A percentile compares a stretch with the other conserved stretches of the same genome.
Conservation (phyloP, 92 coral and sea anemone species). For the Ricordea florida region DNA sequence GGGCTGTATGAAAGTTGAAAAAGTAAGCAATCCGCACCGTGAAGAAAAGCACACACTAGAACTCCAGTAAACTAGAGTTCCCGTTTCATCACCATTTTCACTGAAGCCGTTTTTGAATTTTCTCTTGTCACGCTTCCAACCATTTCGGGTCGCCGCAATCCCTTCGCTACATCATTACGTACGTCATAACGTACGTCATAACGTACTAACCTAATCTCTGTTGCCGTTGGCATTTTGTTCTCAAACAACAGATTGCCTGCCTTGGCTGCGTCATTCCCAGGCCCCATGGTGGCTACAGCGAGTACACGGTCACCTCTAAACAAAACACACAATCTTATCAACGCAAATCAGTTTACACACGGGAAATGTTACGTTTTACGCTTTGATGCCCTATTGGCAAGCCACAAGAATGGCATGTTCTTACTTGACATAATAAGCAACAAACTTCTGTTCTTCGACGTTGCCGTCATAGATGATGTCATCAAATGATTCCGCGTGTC, state of each 20-base stretch:
- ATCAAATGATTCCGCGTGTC: slow-evolving; percentile 93
- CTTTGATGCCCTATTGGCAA: background rate
- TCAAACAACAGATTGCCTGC: slow-evolving; percentile 90
- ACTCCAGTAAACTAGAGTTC: too few relatives aligned
- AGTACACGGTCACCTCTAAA: slow-evolving; percentile 79
- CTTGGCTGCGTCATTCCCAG: slow-evolving; percentile 85
- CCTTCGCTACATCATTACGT: too few relatives aligned
- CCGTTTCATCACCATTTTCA: too few relatives aligned
- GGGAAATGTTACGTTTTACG: too few relatives aligned
- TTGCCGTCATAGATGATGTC: slow-evolving; percentile 85
- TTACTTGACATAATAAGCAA: slow-evolving; percentile 91
- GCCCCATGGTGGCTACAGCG: slow-evolving; percentile 94
- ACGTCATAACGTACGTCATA: background rate
- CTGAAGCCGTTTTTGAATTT: too few relatives aligned
- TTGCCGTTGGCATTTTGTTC: slow-evolving; percentile 77
- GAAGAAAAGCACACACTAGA: too few relatives aligned
- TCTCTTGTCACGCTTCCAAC: too few relatives aligned
- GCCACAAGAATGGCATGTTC: background rate
- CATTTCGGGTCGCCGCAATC: too few relatives aligned
- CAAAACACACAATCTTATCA: too few relatives aligned
- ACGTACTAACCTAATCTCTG: slow-evolving; percentile 38
- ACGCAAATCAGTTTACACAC: too few relatives aligned
- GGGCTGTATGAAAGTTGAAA: too few relatives aligned
- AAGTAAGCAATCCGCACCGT: too few relatives aligned
- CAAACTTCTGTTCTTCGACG: slow-evolving; percentile 73